phyloP scores from a whole-genome alignment of 2,888 invertebrate species.

The Allolobophora icterica region DNA sequence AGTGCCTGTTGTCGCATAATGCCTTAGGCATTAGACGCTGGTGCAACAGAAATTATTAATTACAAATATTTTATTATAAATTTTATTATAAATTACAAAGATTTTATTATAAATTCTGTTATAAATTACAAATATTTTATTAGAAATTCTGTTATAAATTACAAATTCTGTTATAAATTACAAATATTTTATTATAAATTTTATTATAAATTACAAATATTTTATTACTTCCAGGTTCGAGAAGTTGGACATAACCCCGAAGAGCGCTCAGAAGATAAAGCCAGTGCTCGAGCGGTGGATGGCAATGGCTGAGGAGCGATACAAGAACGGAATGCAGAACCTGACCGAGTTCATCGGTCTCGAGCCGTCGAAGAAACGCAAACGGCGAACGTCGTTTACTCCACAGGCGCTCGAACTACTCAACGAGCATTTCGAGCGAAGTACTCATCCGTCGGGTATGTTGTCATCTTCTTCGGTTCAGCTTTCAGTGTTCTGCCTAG shows the following conservation, averaged over 20 bases:
- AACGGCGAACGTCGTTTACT: constrained; percentile 93
- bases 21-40: too few relatives aligned
- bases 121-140: too few relatives aligned
- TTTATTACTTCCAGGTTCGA: constrained; percentile 75
- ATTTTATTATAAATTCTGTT: too few relatives aligned
- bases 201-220: too few relatives aligned
- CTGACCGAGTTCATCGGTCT: constrained; percentile 89
- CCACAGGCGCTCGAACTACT: constrained; percentile 92
- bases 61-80: too few relatives aligned
- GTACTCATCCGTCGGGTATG: constrained; percentile 95
- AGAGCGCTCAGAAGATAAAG: constrained; percentile 98
- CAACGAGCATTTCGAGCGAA: constrained; percentile 93
- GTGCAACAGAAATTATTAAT: too few relatives aligned
- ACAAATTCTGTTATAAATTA: too few relatives aligned
- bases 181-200: too few relatives aligned
- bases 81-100: too few relatives aligned
- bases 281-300: constrained; percentile 98
- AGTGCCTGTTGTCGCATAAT: too few relatives aligned
- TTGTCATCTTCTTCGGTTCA: background rate
- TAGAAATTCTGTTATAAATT: too few relatives aligned
- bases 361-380: constrained; percentile 94
- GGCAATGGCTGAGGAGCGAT: constrained; percentile 98
- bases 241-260: constrained; percentile 97
- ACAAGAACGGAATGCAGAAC: constrained; percentile 76
- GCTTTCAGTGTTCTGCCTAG: background rate